Base-by-base conservation (phyloP, 2,888 invertebrate species). In the Cephus pulcher region DNA sequence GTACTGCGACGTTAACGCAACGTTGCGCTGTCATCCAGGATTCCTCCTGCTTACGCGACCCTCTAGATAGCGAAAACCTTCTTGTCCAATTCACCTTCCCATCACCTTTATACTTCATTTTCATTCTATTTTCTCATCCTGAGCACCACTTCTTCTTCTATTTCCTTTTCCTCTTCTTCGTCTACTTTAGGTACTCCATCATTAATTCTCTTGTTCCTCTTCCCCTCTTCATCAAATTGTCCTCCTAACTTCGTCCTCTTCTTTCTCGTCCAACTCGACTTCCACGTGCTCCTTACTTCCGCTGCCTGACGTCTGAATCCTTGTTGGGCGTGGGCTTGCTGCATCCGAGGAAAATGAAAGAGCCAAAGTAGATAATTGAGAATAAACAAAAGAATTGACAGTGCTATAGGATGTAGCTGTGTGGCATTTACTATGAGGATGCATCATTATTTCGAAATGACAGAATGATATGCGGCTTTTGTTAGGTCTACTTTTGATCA, bases 311-410 rank as follows among this genome's bases (percentile, higher is more conserved):
- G 76, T 91, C 91, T 74, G 91, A 90, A 77, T 91, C 91, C 88
- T 91, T 91, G 86, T 91, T 91, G 80, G 91, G 88, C 75, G 90
- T 87, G 76, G 91, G 91, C 81, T 91, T 91, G 69, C 91, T 91
- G 84, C 35, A 74, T 12, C 15, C 40, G 40, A 83, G 76, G 68
- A 76, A 69, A 76, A 40, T 15, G 73, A 78, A n/a, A 30, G n/a
- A n/a, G 11, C 32, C 77, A 76, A 76, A 82, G 82, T 73, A 68
- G 76, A 77, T 68, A 71, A 78, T 80, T 69, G 71, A 34, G 35
- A 74, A 40, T 40, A 40, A 15, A 15, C 40, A 15, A 40, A 40
- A 15, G 6, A 40, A 40, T 40, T 15, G 15, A 15, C 40, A 40
- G 40, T 40, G 15, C 40, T 40, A 40, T 40, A 15, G 12, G 2